phyloP scores from a whole-genome alignment of 2,797 vertebrate genomes.

The Chloroceryle amazona region DNA sequence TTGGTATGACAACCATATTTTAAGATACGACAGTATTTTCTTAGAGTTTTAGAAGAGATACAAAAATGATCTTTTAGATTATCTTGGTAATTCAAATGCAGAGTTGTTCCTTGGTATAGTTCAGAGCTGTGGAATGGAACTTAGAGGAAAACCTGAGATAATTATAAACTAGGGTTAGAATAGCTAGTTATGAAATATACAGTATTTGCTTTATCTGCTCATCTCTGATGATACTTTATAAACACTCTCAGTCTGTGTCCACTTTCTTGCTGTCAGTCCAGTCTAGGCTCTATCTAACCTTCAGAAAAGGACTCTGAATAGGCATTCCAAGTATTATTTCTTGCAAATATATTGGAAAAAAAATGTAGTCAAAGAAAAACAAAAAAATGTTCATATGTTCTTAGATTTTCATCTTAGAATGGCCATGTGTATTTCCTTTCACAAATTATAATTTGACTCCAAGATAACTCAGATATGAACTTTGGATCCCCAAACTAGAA shows the following conservation, averaged over 20 bases:
- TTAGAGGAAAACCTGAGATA: background rate
- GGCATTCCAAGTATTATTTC: background rate
- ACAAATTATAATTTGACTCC: background rate
- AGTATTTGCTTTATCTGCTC: background rate
- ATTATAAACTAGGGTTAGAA: background rate
- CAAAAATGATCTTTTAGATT: background rate
- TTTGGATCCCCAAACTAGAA: background rate
- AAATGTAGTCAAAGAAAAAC: background rate
- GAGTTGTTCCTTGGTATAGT: background rate
- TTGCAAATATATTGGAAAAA: background rate
- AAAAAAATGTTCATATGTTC: background rate
- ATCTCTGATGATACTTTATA: background rate
- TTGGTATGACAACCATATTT: background rate
- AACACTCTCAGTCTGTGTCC: background rate
- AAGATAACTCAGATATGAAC: background rate
- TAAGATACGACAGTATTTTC: background rate
- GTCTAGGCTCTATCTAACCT: background rate
- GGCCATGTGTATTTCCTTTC: background rate
- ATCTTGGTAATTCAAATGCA: background rate
- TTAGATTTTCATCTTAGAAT: background rate
- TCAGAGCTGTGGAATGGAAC: background rate
- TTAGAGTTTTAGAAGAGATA: background rate
- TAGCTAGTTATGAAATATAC: background rate
- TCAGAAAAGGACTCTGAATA: background rate
- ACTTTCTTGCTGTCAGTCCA: background rate